phyloP scores from a whole-genome alignment of 1,140 invertebrate genomes.

The Phthorimaea operculella region DNA sequence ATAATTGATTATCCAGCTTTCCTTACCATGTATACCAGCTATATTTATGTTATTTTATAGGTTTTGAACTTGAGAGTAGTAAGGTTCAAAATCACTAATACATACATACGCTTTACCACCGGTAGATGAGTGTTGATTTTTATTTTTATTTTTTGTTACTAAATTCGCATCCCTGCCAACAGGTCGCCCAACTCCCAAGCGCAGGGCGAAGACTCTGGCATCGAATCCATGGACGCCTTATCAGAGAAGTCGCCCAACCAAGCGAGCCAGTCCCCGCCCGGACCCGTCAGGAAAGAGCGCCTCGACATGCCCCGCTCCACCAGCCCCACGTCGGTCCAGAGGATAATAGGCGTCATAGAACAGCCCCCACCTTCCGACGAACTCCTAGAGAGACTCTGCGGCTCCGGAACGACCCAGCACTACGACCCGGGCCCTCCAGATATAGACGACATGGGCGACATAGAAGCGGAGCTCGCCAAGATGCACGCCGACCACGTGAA shows the following conservation, averaged over 20 bases:
- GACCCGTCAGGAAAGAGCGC: constrained; percentile 52
- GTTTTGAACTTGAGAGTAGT: no score
- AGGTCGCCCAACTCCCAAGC: constrained; percentile 68
- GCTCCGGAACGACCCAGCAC: constrained; percentile 30
- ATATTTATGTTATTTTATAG: no score
- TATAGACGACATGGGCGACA: constrained; percentile 71
- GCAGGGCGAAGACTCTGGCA: constrained; percentile 89
- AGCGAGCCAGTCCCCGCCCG: constrained; percentile 71
- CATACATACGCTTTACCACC: no score
- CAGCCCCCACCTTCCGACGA: constrained; percentile 41
- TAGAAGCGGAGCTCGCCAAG: constrained; percentile 74
- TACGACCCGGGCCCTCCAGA: constrained; percentile 53
- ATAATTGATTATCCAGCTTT: no score
- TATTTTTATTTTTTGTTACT: no score
- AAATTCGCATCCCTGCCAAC: no score
- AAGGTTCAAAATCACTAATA: no score
- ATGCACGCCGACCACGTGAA: constrained; percentile 71
- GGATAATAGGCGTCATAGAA: constrained; percentile 52
- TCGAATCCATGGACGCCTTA: constrained; percentile 92
- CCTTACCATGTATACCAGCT: no score
- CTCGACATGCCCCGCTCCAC: constrained; percentile 55
- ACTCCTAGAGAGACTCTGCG: constrained; percentile 39
- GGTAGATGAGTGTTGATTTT: no score
- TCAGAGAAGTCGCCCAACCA: constrained; percentile 93
- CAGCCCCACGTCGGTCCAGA: constrained; percentile 47